Base-by-base conservation (phyloP, 1,140 invertebrate genomes). In the Drosophila baimaii region DNA sequence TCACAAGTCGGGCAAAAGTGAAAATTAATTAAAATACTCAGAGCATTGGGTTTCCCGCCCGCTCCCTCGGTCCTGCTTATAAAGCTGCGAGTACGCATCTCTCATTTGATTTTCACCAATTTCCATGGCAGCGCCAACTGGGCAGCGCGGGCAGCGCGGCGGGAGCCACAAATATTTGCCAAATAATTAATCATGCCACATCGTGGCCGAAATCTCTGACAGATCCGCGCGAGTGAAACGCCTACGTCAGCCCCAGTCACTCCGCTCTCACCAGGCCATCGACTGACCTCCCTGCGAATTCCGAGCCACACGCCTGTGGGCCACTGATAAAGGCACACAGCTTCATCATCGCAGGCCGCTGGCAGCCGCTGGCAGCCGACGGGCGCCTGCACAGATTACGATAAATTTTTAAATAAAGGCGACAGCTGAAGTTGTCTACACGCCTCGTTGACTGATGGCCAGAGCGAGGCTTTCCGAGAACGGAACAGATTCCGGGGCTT, bases 151-250 rank as follows among this genome's bases (percentile, higher is more conserved):
- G n/a, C n/a, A n/a, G n/a, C n/a, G 31, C 7, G 17, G 15, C 15
- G 23, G 57, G 31, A 41, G 72, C 62, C 63, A 66, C 76, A 88
- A 86, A 88, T 88, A 86, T 86, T 86, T 86, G 76, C 66, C 66
- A 73, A 88, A 83, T 88, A 86, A 86, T 88, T 86, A 88, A 86
- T 86, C 83, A 86, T 85, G 79, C 79, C 83, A 86, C 61, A 74
- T 69, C 79, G 61, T 51, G 55, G 64, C 46, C 61, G 23, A 76
- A 76, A 75, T 59, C 61, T 58, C 57, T 58, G 72, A 52, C 72
- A 58, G 51, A 71, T 37, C 65, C 44, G 33, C 55, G 27, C 4
- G 37, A 57, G 33, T 52, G 52, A 51, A 59, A 39, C 47, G 79
- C 57, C 77, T 74, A 63, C 77, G 69, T 78, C 79, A 81, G 64